phyloP scores from a whole-genome alignment of 2,797 vertebrate species.

The Threskiornis aethiopicus region DNA sequence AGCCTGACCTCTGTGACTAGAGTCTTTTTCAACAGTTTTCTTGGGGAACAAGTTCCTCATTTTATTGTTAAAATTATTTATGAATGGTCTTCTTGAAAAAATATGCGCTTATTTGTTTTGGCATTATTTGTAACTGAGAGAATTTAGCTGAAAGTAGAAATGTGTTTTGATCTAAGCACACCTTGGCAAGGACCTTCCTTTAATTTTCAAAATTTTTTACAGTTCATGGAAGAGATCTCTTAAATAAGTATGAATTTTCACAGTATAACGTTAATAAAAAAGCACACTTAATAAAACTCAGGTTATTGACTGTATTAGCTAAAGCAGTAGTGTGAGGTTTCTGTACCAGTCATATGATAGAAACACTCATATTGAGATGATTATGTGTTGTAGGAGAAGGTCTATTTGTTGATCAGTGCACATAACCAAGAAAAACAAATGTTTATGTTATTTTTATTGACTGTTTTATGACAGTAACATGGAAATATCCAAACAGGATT shows the following conservation, averaged over 20 bases:
- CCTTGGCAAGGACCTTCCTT: not conserved
- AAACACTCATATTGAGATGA: not conserved
- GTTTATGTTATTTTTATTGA: not conserved
- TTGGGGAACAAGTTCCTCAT: not conserved
- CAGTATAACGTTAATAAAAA: not conserved
- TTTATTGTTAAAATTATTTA: not conserved
- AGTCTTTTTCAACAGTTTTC: not conserved
- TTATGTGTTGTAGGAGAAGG: not conserved
- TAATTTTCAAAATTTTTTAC: not conserved
- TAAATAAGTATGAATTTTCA: not conserved
- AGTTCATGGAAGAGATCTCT: not conserved
- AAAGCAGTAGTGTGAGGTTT: not conserved
- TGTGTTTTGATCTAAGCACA: not conserved
- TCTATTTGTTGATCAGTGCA: not conserved
- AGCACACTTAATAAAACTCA: not conserved
- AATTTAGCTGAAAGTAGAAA: not conserved
- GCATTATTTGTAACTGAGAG: not conserved
- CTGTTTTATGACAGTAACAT: not conserved
- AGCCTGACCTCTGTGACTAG: not conserved
- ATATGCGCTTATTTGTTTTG: not conserved
- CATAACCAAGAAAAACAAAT: not conserved
- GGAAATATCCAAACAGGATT: not conserved
- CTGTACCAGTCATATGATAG: not conserved
- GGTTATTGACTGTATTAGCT: not conserved
- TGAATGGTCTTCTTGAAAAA: not conserved